A percentile compares a stretch with the other conserved stretches of the same genome.
Evolutionary conservation across 1,140 invertebrate species (phyloP).

Genomic region (Zaprionus taronus): DNA sequence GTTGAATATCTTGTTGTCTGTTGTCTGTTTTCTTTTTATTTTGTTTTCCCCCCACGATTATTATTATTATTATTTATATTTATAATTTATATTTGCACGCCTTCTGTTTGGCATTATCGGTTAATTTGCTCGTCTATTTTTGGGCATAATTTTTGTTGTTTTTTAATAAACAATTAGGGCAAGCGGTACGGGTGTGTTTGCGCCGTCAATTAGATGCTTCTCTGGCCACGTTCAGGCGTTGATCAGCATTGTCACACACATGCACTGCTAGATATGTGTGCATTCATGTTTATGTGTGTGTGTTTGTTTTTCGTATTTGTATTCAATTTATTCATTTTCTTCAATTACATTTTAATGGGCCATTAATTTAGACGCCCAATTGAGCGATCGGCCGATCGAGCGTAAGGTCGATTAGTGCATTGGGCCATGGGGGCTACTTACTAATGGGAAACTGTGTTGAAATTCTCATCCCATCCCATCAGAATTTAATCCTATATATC

Average conservation of each 20-base stretch:
- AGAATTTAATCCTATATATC: neutral
- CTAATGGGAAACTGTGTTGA: neutral
- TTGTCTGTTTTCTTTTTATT: constrained; percentile 2
- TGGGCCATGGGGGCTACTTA: neutral
- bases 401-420: constrained; percentile 29
- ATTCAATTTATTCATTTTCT: constrained; percentile 61
- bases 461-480: neutral
- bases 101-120: constrained; percentile 35
- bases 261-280: neutral
- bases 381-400: constrained; percentile 42
- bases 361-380: constrained; percentile 64
- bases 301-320: constrained; percentile 16
- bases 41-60: neutral
- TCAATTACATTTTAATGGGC: constrained; percentile 62
- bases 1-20: constrained; percentile 4
- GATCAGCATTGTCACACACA: constrained; percentile 23
- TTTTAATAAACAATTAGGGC: constrained; percentile 72
- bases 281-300: neutral
- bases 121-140: constrained; percentile 59
- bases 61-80: constrained; percentile 17
- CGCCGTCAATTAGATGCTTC: constrained; percentile 55
- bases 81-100: constrained; percentile 44
- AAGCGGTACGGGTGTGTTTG: constrained; percentile 38
- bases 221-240: constrained; percentile 19
- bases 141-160: constrained; percentile 61